Evolutionary conservation across 1,140 invertebrate species (phyloP).

Genomic region (Aphelenchoides besseyi): DNA sequence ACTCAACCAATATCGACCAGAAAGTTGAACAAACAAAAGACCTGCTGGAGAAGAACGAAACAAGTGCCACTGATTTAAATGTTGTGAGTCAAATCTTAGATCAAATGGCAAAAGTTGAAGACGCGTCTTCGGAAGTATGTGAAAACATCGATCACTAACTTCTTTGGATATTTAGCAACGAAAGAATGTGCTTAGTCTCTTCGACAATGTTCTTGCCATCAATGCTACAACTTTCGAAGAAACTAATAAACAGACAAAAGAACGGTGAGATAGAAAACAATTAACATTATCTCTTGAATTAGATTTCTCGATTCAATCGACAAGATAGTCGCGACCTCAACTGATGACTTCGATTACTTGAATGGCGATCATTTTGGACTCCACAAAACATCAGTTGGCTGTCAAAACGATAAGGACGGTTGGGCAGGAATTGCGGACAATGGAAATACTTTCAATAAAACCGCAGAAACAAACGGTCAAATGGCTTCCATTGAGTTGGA

Average conservation of each 20-base stretch:
- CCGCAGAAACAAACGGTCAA: background rate
- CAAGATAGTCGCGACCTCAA: background rate
- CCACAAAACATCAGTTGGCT: background rate
- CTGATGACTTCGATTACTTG: background rate
- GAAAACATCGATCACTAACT: background rate
- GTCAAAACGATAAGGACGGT: background rate
- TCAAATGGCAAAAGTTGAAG: background rate
- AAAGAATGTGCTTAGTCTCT: background rate
- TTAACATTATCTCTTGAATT: background rate
- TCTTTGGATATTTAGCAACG: background rate
- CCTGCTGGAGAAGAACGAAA: background rate
- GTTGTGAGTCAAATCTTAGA: background rate
- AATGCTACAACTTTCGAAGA: background rate
- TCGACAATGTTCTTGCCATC: background rate
- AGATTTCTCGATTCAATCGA: background rate
- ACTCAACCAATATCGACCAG: background rate
- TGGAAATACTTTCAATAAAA: background rate
- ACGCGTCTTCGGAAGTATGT: background rate
- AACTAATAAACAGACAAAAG: background rate
- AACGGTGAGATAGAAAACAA: no score
- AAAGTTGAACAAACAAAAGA: constrained; percentile 2
- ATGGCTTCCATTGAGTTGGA: background rate
- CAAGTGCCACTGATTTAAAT: background rate
- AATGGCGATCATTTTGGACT: background rate
- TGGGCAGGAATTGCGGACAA: background rate